These are phyloP conservation scores for Deroptyus accipitrinus DNA, from an alignment of 2,113 vertebrate genomes.

Conservation along the genomic window DNA sequence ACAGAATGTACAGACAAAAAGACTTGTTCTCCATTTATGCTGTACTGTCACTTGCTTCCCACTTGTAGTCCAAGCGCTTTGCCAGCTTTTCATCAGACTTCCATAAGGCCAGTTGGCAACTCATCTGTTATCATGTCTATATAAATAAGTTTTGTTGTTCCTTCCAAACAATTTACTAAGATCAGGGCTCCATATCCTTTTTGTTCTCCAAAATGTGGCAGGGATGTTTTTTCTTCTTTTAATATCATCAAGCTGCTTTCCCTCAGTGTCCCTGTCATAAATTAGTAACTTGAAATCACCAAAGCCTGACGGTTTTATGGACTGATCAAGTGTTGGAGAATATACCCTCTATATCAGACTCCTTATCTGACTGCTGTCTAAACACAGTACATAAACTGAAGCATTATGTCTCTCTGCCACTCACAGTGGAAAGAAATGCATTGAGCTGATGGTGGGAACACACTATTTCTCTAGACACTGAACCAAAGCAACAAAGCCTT, in stretches of 20 bases:
- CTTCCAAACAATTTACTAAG: not conserved
- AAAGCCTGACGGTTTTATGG: not conserved
- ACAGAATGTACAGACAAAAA: not conserved
- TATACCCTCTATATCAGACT: not conserved
- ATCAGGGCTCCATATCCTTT: not conserved
- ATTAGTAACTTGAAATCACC: not conserved
- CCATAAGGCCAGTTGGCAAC: not conserved
- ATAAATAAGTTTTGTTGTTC: not conserved
- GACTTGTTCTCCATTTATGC: not conserved
- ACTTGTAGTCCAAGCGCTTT: not conserved
- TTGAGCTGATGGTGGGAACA: not conserved
- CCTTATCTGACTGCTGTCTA: not conserved
- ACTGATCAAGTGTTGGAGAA: not conserved
- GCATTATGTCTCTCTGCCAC: not conserved
- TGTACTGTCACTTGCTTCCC: not conserved
- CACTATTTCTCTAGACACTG: not conserved
- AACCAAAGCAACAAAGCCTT: not conserved
- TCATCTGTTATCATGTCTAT: not conserved
- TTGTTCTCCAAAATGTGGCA: not conserved
- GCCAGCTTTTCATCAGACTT: not conserved
- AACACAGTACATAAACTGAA: not conserved
- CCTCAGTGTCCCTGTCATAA: not conserved
- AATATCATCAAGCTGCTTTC: not conserved
- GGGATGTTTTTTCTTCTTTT: not conserved
- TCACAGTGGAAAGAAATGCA: not conserved